These are phyloP conservation scores for Drosophila persimilis DNA, from an alignment of 1,140 invertebrate species.

Conservation along the genomic window DNA sequence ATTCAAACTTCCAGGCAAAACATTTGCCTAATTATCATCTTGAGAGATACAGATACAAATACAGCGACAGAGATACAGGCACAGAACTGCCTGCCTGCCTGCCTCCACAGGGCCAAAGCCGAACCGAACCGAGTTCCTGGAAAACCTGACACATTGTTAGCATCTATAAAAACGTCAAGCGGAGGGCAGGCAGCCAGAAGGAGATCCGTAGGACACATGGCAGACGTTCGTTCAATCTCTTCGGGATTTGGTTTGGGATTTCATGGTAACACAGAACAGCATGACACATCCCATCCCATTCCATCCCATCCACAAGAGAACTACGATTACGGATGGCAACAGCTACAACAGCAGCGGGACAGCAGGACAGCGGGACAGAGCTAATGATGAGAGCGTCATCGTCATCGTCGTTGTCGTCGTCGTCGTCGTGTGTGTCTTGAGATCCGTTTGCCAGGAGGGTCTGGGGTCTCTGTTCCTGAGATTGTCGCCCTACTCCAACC, in stretches of 20 bases:
- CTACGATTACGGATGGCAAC: constrained; percentile 16
- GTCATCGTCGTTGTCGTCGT: constrained; percentile 21
- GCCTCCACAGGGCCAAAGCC: constrained; percentile 11
- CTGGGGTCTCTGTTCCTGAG: too few relatives aligned
- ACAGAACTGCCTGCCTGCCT: not conserved
- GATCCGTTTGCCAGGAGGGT: constrained; percentile 10
- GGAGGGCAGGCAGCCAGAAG: not conserved
- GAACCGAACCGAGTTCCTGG: constrained; percentile 56
- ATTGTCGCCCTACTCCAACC: constrained; percentile 24
- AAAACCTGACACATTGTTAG: constrained; percentile 76
- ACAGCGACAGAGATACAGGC: not conserved
- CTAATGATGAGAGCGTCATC: constrained; percentile 36
- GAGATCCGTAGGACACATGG: constrained; percentile 54
- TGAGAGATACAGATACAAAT: constrained; percentile 17
- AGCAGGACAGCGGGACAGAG: not conserved
- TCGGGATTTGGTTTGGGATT: constrained; percentile 44
- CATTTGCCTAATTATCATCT: constrained; percentile 51
- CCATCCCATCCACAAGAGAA: constrained; percentile 2
- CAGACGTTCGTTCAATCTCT: constrained; percentile 49
- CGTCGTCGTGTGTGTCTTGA: constrained; percentile 36
- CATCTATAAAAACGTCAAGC: constrained; percentile 74
- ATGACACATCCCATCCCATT: constrained; percentile 45
- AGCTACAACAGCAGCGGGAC: constrained; percentile 17
- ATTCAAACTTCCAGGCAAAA: constrained; percentile 35
- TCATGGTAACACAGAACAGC: constrained; percentile 56